phyloP scores from a whole-genome alignment of 2,113 vertebrate species.

The Rattus norvegicus region GRCr8 NC_086023.1:54994501-54995000 shows the following conservation, averaged over 20 bases:
- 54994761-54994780: background rate
- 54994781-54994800: background rate
- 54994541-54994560: too few species aligned
- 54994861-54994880: background rate
- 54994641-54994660: too few species aligned
- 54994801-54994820: background rate
- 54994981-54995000: background rate
- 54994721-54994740: background rate
- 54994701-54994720: too few species aligned
- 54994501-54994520: background rate
- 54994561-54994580: too few species aligned
- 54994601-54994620: too few species aligned
- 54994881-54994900: background rate
- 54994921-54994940: background rate
- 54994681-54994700: too few species aligned
- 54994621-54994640: too few species aligned
- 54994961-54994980: background rate
- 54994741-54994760: background rate
- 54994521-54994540: background rate
- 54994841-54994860: background rate
- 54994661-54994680: too few species aligned
- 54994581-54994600: too few species aligned
- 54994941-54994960: background rate
- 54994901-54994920: background rate
- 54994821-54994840: background rate